Evolutionary conservation across 2,888 invertebrate species (phyloP), one percentile per base, ranked within the genome.

Genomic region (Drosophila bunnanda): DNA sequence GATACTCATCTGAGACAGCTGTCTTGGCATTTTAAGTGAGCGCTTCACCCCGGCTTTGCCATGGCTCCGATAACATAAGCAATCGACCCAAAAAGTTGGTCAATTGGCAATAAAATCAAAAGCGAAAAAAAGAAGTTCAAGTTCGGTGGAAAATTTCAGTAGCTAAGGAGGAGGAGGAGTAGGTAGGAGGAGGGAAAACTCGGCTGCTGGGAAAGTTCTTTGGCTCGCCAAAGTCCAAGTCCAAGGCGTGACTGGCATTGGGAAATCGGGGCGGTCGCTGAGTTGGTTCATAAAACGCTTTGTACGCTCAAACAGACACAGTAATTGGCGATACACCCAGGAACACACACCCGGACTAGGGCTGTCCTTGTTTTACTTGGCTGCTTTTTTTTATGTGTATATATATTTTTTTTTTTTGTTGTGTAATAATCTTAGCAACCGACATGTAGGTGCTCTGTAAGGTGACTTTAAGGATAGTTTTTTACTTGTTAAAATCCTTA

Each of bases 31-130:
- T 83, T 80, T 72, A 72, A 72, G 75, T 75, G 68, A 72, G 75
- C 38, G 39, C 41, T 39, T 60, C 50, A 17, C 28, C 34, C 58
- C 38, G 8, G 54, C 50, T 36, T 43, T 52, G 6, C 48, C 41
- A 34, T 28, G 22, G 28, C 39, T 57, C 25, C 56, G 20, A 58
- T 60, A 66, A 69, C 70, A 67, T 70, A 70, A 67, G 72, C 77
- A 80, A 82, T 76, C 82, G 76, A 80, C 72, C 89, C 82, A 80
- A 84, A 79, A 87, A 79, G 60, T 90, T 90, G 79, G 81, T 88
- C 88, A 90, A 89, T 80, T 85, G 90, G 81, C 78, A 90, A 88
- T 90, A 88, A 89, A 89, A 88, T 84, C 88, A 89, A 84, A 88
- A 79, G 85, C 88, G 79, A 78, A 46, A 28, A 46, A 34, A 22